Evolutionary conservation across 2,797 vertebrate genomes (phyloP).

Genomic region (Peromyscus aztecus): DNA sequence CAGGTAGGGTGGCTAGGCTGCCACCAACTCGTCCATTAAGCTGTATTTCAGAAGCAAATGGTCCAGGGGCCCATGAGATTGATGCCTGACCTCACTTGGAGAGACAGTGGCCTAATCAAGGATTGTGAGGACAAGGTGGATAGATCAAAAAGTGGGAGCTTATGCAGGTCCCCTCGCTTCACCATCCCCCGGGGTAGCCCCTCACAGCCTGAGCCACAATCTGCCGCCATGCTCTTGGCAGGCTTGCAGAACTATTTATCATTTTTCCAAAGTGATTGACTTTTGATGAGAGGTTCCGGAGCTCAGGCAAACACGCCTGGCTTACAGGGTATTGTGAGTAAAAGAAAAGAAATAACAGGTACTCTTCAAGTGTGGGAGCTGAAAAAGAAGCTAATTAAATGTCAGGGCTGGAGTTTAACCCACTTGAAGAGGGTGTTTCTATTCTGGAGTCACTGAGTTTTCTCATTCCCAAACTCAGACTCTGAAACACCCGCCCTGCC

Average conservation of each 20-base stretch:
- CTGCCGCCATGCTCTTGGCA: neutral
- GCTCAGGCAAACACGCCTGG: conserved; percentile 69
- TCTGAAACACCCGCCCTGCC: neutral
- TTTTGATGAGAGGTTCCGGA: conserved; percentile 72
- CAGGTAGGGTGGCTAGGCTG: neutral
- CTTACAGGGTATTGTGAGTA: conserved; percentile 77
- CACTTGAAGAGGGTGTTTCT: conserved; percentile 77
- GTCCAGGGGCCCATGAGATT: neutral
- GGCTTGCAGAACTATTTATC: conserved; percentile 57
- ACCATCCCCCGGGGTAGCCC: neutral
- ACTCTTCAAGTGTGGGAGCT: conserved; percentile 79
- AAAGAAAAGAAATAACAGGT: conserved; percentile 79
- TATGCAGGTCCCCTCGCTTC: neutral
- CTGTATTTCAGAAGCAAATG: neutral
- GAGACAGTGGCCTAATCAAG: neutral
- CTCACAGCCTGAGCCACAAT: neutral
- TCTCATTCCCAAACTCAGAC: conserved; percentile 5
- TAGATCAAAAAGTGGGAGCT: neutral
- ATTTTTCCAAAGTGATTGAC: conserved; percentile 75
- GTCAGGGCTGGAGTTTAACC: conserved; percentile 80
- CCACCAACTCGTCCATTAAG: rapidly evolving
- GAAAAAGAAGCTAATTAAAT: conserved; percentile 80
- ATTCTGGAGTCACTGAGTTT: conserved; percentile 73
- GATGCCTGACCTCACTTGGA: neutral
- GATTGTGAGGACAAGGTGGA: neutral